A percentile compares a stretch with the other conserved stretches of the same genome.
phyloP scores from a whole-genome alignment of 1,140 invertebrate genomes.

The Daktulosphaira vitifoliae region DNA sequence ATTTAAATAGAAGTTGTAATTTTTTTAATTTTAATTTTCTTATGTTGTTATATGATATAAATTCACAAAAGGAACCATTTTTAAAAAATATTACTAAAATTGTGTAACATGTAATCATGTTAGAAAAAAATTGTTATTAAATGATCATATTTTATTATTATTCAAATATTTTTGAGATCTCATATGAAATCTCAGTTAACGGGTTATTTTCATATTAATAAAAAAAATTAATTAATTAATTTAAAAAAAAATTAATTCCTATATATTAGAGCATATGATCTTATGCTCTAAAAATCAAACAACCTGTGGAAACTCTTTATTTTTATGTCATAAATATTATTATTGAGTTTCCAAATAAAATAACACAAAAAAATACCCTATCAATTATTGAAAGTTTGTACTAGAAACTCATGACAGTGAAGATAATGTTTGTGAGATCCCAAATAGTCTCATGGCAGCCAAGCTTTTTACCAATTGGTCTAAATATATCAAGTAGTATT shows the following conservation, averaged over 20 bases:
- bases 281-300: not conserved
- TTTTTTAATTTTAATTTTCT: too few species aligned
- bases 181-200: not conserved
- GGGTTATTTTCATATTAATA: not conserved
- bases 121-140: too few species aligned
- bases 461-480: too few species aligned
- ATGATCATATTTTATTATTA: too few species aligned
- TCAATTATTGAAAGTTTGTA: not conserved
- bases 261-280: not conserved
- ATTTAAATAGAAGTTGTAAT: too few species aligned
- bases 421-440: not conserved
- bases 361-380: not conserved
- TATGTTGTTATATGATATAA: too few species aligned
- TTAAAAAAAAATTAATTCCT: not conserved
- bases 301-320: not conserved
- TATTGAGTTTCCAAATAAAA: not conserved
- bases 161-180: constrained; percentile 8
- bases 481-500: too few species aligned
- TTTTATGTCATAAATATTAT: not conserved
- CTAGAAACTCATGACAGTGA: not conserved
- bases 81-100: too few species aligned
- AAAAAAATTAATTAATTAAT: too few species aligned
- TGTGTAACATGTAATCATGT: too few species aligned
- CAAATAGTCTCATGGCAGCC: not conserved
- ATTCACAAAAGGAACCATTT: too few species aligned